Evolutionary conservation across 2,888 invertebrate genomes (phyloP), one percentile per base, ranked within the genome.

Genomic region (Psylliodes chrysocephalus): DNA sequence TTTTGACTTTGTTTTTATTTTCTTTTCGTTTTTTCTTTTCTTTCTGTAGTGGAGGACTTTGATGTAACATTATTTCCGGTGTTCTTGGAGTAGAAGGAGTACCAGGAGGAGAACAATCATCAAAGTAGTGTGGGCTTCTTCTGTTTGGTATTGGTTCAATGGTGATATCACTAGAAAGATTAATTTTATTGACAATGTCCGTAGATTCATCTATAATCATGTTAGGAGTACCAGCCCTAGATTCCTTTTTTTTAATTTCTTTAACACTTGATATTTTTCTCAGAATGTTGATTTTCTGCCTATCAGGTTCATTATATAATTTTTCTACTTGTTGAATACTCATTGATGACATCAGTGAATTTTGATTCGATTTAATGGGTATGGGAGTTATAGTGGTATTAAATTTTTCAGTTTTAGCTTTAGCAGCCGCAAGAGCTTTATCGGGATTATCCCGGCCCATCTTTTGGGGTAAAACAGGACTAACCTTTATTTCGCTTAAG

Each of bases 251-350:
- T 1, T 79, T 77, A 46, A 60, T 71, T n/a, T 84, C 90, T 81
- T 89, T 90, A 19, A 88, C 88, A 81, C 91, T 90, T 64, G 93
- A 90, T 79, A 94, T 92, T 82, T 93, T 93, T 79, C 93, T 94
- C 77, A 94, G 92, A 78, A 94, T 93, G 83, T 93, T 94, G 38
- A 93, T 84, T 79, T 94, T 95, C 81, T 90, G 92, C 81, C 91
- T 91, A 79, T 94, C 92, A 0, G 93, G 93, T 81, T 93, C 93
- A 8, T 89, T 90, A 3, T 89, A 87, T 60, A 94, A 79, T 82
- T 91, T 93, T 69, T 81, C 81, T 7, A 81, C 77, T 55, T 69
- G 69, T 56, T 70, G 68, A n/a, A 63, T 61, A 1, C 33, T 44
- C 14, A 68, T 64, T 18, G 53, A 59, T 1, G 57, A 78, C 81